phyloP scores from a whole-genome alignment of 2,797 vertebrate genomes.

The Cacajao melanocephalus region DNA sequence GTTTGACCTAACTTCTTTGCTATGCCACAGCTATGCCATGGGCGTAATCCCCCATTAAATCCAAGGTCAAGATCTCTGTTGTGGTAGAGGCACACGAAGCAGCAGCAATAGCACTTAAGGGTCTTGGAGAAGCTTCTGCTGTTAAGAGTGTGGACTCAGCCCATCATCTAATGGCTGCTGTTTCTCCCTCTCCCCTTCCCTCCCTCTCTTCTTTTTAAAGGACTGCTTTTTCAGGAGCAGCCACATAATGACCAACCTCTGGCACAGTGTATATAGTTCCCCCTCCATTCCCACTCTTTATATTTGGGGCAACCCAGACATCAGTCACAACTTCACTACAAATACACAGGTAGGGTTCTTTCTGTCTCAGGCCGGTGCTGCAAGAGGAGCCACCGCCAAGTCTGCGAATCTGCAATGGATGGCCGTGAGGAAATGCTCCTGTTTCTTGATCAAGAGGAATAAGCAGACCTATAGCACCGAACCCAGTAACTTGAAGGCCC shows the following conservation, averaged over 20 bases:
- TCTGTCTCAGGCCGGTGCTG: neutral
- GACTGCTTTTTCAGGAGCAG: neutral
- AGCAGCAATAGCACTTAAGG: neutral
- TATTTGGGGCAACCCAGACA: neutral
- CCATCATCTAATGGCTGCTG: neutral
- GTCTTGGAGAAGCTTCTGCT: neutral
- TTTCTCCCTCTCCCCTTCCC: neutral
- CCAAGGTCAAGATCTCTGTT: neutral
- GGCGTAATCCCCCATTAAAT: neutral
- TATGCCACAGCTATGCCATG: neutral
- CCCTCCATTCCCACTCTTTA: neutral
- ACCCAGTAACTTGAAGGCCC: conserved; percentile 89
- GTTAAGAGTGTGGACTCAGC: neutral
- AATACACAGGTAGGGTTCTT: neutral
- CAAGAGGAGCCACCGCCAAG: conserved; percentile 73
- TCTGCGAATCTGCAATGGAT: neutral
- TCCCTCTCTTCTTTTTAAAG: neutral
- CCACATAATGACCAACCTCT: neutral
- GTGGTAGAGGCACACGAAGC: neutral
- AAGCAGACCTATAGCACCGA: conserved; percentile 93
- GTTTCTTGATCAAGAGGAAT: conserved; percentile 73
- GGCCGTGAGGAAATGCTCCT: neutral
- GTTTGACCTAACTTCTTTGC: neutral
- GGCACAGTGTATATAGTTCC: neutral
- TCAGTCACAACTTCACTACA: neutral